Evolutionary conservation across 2,113 vertebrate species (phyloP).

Genomic region (Nesoenas mayeri): DNA sequence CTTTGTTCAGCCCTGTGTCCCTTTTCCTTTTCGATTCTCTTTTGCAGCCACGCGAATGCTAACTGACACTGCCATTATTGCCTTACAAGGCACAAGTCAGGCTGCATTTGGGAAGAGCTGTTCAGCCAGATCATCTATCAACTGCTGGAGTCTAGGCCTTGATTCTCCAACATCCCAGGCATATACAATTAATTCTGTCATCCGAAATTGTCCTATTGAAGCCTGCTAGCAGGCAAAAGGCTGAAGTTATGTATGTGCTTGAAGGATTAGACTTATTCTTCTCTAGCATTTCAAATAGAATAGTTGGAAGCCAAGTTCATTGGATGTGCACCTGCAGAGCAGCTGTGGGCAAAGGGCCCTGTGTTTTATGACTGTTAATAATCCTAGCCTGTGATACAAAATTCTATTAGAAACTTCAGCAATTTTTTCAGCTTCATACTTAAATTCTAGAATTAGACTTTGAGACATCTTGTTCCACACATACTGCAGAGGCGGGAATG

Average conservation of each 20-base stretch:
- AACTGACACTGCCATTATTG: not conserved
- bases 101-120: not conserved
- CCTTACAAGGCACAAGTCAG: not conserved
- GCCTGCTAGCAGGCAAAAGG: constrained; percentile 1
- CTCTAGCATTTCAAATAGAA: constrained; percentile 46
- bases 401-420: constrained; percentile 39
- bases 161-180: not conserved
- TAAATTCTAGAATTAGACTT: constrained; percentile 65
- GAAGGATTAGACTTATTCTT: constrained; percentile 32
- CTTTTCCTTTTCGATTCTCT: not conserved
- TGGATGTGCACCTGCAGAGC: constrained; percentile 23
- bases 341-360: constrained; percentile 29
- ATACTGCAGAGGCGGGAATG: constrained; percentile 48
- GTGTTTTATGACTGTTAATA: constrained; percentile 61
- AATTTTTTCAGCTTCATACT: constrained; percentile 52
- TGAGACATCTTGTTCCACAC: constrained; percentile 66
- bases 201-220: not conserved
- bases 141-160: not conserved
- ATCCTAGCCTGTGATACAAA: constrained; percentile 33
- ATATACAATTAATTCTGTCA: constrained; percentile 20
- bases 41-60: not conserved
- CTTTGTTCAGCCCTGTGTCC: not conserved
- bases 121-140: constrained; percentile 14
- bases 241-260: constrained; percentile 42
- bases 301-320: constrained; percentile 56